Evolutionary conservation across 2,113 vertebrate genomes (phyloP).

Genomic region (Chaetodon trifascialis): DNA sequence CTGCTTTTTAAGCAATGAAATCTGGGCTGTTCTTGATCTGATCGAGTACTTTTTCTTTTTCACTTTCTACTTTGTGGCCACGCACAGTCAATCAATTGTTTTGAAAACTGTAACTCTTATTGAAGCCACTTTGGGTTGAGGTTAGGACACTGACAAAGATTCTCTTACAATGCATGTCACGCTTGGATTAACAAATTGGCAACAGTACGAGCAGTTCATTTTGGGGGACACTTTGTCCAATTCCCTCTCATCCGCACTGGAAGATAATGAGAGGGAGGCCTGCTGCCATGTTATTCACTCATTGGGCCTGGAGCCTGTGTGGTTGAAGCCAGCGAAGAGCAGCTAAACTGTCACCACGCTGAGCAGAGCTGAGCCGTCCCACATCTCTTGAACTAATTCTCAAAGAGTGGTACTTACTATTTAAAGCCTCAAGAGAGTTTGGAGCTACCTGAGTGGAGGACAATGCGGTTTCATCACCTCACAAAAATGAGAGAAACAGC

Average conservation of each 20-base stretch:
- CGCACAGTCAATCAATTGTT: no score
- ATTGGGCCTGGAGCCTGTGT: conserved; percentile 42
- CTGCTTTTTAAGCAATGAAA: neutral
- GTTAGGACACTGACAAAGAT: conserved; percentile 24
- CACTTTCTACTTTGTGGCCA: neutral
- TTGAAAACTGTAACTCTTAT: neutral
- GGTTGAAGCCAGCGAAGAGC: conserved; percentile 15
- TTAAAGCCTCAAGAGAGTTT: conserved; percentile 52
- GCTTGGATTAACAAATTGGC: conserved; percentile 29
- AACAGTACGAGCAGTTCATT: conserved; percentile 31
- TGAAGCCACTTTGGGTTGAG: neutral
- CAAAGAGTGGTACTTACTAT: conserved; percentile 59
- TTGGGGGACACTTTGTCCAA: conserved; percentile 23
- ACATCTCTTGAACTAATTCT: conserved; percentile 35
- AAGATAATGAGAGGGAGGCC: conserved; percentile 54
- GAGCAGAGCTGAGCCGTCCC: conserved; percentile 5
- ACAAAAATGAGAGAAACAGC: conserved; percentile 33
- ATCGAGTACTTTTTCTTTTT: neutral
- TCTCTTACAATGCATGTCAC: conserved; percentile 20
- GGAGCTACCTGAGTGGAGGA: conserved; percentile 10
- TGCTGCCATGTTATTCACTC: conserved; percentile 42
- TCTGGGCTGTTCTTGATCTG: neutral
- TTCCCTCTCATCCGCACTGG: neutral
- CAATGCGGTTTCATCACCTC: conserved; percentile 29
- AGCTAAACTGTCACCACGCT: conserved; percentile 36